phyloP scores from a whole-genome alignment of 2,888 invertebrate species.

The Apamea monoglypha region DNA sequence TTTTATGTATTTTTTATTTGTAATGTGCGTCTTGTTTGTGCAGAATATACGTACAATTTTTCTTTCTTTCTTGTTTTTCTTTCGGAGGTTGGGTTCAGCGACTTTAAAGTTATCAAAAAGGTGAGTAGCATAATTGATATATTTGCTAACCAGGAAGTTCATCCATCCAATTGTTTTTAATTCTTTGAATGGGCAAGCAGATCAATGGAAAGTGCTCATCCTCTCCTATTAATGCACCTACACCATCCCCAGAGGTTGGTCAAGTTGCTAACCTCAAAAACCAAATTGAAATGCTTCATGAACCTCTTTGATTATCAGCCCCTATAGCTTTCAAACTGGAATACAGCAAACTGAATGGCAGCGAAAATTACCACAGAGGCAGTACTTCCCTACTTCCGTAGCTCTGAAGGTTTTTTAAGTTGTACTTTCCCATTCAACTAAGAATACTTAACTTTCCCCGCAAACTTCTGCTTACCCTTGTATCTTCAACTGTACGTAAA shows the following conservation, averaged over 20 bases:
- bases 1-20: too few species aligned
- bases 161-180: neutral
- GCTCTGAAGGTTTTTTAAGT: too few species aligned
- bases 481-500: conserved; percentile 25
- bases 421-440: neutral
- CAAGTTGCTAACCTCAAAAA: neutral
- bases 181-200: neutral
- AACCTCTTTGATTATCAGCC: neutral
- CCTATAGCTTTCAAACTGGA: neutral
- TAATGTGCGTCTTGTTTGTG: too few species aligned
- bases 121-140: neutral
- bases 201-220: too few species aligned
- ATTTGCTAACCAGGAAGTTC: neutral
- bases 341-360: neutral
- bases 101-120: neutral
- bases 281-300: neutral
- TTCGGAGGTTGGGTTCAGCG: neutral
- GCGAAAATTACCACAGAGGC: neutral
- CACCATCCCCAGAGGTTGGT: neutral
- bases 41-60: too few species aligned
- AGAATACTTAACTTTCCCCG: neutral
- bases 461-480: conserved; percentile 42
- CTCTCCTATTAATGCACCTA: neutral
- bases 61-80: too few species aligned
- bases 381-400: neutral